Evolutionary conservation across 1,140 invertebrate species (phyloP).

Genomic region (Lepidotrigona ventralis): DNA sequence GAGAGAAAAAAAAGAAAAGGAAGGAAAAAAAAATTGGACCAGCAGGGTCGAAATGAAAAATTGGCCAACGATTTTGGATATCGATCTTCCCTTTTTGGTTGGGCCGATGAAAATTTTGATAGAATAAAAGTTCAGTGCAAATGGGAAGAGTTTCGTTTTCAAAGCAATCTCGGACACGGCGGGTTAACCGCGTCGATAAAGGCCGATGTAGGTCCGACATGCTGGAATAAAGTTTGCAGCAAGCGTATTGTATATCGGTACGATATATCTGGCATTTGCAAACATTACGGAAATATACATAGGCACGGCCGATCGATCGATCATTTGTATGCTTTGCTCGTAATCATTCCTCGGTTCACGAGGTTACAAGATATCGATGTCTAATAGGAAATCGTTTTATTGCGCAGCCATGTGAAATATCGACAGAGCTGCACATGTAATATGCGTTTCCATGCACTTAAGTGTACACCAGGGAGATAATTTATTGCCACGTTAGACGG

Average conservation of each 20-base stretch:
- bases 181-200: not conserved
- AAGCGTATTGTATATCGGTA: constrained; percentile 7
- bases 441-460: constrained; percentile 7
- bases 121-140: not conserved
- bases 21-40: not conserved
- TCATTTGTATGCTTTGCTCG: constrained; percentile 8
- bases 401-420: constrained; percentile 46
- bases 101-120: not conserved
- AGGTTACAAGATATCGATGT: constrained; percentile 20
- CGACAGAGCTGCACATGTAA: constrained; percentile 38
- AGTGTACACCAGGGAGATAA: constrained; percentile 34
- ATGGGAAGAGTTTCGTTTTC: not conserved
- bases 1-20: not conserved
- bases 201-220: too few species aligned
- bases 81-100: not conserved
- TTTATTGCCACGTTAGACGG: constrained; percentile 38
- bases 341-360: constrained; percentile 27
- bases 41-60: not conserved
- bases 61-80: not conserved
- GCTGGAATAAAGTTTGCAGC: constrained; percentile 7
- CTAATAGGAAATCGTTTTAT: constrained; percentile 46
- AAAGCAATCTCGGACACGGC: not conserved
- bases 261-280: constrained; percentile 9
- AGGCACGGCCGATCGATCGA: constrained; percentile 17
- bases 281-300: constrained; percentile 18